phyloP scores from a whole-genome alignment of 1,140 invertebrate genomes.

The Sarcophaga peregrina region DNA sequence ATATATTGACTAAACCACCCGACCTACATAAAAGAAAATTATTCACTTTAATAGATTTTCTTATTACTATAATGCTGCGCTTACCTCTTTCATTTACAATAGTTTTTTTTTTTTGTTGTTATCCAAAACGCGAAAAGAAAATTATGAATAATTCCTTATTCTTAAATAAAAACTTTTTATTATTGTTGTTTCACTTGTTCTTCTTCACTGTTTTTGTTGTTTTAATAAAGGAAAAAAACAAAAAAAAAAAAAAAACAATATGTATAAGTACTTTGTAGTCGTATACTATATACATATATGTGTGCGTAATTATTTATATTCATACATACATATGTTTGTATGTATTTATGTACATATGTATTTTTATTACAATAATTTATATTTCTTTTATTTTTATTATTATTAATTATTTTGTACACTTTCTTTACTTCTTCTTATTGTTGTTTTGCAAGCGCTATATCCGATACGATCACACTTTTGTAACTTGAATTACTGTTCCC shows the following conservation, averaged over 20 bases:
- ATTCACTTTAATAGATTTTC: constrained; percentile 19
- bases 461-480: background rate
- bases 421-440: constrained; percentile 6
- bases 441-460: background rate
- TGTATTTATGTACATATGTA: no score
- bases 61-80: background rate
- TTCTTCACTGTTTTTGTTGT: background rate
- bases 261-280: no score
- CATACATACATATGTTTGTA: background rate
- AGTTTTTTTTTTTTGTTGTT: constrained; percentile 28
- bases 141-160: background rate
- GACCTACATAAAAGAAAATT: constrained; percentile 42
- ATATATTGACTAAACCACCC: background rate
- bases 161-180: background rate
- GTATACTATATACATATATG: no score
- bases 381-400: background rate
- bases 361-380: background rate
- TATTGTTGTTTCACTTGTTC: background rate
- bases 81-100: constrained; percentile 41
- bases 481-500: background rate
- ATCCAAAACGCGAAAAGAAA: constrained; percentile 26
- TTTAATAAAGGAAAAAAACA: no score
- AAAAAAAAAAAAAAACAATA: no score
- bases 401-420: constrained; percentile 3
- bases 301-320: no score